Base-by-base conservation (phyloP, 2,888 invertebrate genomes). In the Ormyrus nitidulus region DNA sequence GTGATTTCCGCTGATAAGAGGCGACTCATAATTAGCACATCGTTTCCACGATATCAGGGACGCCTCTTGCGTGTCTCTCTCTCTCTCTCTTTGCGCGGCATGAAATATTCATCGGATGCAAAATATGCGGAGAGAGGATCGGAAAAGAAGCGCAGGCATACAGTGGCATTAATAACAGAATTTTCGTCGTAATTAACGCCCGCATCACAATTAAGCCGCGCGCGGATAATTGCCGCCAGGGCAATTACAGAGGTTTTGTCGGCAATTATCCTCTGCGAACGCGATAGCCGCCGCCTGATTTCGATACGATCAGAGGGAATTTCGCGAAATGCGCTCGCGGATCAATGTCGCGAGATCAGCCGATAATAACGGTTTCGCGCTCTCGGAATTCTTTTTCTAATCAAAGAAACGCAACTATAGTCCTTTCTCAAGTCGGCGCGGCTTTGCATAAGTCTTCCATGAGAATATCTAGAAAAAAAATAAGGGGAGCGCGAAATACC, bases 181-280 rank as follows among this genome's bases (percentile, higher is more conserved):
- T 81, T 80, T 19, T 76, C 68, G 78, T 68, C 77, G 73, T 82
- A 80, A 80, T 82, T 75, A 71, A 64, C 71, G 65, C 65, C 49
- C 13, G 59, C 34, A 2, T 34, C 34, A 86, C 88, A 87, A 89
- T 88, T 87, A 87, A 87, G 84, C 85, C 56, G 58, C 72, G 61
- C 65, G 62, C 53, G 64, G 58, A 54, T 71, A 76, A 77, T 77
- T 69, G 56, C 78, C 61, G 75, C 77, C 73, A 73, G 75, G 75
- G 77, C 82, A 79, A 79, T 90, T 90, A 88, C 86, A 86, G 84
- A 86, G 84, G 87, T 87, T 87, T 88, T 88, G 86, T 86, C 86
- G 86, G 86, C 86, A 88, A 87, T 87, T 86, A 87, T 34, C 85
- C 85, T 84, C 85, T 83, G 85, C 83, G 87, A 86, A 86, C 87